phyloP scores from a whole-genome alignment of 2,797 vertebrate genomes.

The Darevskia nairensis region DNA sequence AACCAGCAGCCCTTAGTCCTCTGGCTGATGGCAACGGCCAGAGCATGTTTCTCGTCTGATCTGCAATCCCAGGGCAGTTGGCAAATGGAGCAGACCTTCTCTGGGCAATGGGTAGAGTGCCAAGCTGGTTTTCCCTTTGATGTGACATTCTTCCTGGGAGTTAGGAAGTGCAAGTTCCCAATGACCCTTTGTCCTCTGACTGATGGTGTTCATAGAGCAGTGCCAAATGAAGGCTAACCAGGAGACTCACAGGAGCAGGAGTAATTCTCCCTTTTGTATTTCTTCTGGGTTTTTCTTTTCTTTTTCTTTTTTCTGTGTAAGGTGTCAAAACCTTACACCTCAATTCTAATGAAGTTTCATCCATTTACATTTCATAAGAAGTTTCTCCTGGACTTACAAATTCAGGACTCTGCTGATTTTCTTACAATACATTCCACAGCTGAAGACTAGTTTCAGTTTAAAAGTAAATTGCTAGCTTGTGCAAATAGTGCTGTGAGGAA shows the following conservation, averaged over 20 bases:
- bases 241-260: neutral
- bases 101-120: neutral
- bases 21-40: neutral
- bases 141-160: neutral
- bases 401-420: neutral
- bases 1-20: neutral
- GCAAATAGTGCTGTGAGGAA: slow-evolving; percentile 41
- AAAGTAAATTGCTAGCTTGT: slow-evolving; percentile 38
- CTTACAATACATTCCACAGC: slow-evolving; percentile 2
- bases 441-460: slow-evolving; percentile 56
- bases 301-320: neutral
- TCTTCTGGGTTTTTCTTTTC: neutral
- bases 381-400: neutral
- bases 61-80: neutral
- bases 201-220: neutral
- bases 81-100: neutral
- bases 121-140: neutral
- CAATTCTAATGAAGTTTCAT: neutral
- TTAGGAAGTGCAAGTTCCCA: neutral
- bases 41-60: neutral
- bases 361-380: neutral
- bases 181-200: neutral
- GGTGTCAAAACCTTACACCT: neutral
- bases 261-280: neutral
- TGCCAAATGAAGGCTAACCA: neutral